A percentile compares a stretch with the other conserved stretches of the same genome.
These are phyloP conservation scores for Ctenodactylus gundi DNA, from an alignment of 2,113 vertebrate genomes.

Conservation along the genomic window DNA sequence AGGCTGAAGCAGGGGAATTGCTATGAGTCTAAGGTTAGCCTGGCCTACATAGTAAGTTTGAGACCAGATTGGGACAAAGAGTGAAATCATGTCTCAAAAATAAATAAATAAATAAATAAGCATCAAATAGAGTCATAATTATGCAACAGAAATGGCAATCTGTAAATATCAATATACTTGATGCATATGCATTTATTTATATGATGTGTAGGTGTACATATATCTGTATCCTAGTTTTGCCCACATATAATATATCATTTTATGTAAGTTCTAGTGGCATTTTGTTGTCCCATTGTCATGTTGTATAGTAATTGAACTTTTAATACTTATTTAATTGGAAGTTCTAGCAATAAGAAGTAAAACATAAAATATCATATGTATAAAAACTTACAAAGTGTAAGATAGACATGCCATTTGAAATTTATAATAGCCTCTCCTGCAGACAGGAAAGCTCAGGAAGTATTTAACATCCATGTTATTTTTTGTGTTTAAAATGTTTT, in stretches of 20 bases:
- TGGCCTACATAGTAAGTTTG: too few relatives aligned
- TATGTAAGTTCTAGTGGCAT: neutral
- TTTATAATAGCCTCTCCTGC: conserved; percentile 64
- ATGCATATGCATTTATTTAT: neutral
- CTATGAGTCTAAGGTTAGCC: too few relatives aligned
- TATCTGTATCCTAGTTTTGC: neutral
- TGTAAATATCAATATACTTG: neutral
- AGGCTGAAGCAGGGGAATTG: too few relatives aligned
- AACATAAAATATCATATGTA: conserved; percentile 56
- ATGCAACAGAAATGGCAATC: neutral
- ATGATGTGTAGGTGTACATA: neutral
- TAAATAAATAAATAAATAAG: too few relatives aligned
- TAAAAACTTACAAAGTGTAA: conserved; percentile 71
- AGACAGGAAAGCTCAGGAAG: conserved; percentile 48
- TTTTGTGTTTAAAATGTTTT: neutral
- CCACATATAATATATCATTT: neutral
- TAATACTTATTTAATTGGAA: conserved; percentile 67
- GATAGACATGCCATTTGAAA: conserved; percentile 54
- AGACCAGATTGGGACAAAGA: too few relatives aligned
- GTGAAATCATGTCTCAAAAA: too few relatives aligned
- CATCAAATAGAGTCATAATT: neutral
- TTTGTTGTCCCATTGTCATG: neutral
- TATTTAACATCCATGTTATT: neutral
- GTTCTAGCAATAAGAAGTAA: conserved; percentile 60
- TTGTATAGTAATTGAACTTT: conserved; percentile 22